Conservation (phyloP, 2,888 invertebrate species). For the Barypeithes pellucidus region DNA sequence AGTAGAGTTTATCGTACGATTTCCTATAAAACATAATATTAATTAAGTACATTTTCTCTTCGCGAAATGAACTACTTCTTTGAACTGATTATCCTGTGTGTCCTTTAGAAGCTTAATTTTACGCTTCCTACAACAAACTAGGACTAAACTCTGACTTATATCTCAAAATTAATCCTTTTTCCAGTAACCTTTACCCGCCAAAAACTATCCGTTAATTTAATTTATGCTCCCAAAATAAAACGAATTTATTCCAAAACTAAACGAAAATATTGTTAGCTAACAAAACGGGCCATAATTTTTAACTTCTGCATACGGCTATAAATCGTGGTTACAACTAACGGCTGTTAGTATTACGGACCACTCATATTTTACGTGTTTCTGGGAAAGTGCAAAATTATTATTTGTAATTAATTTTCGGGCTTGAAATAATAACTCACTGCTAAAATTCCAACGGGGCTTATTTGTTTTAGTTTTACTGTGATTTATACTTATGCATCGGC, state of each 20-base stretch:
- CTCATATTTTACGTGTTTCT: slow-evolving; percentile 62
- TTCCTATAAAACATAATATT: no score
- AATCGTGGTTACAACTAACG: slow-evolving; percentile 62
- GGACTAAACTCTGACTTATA: no score
- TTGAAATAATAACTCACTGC: slow-evolving; percentile 53
- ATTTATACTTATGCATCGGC: slow-evolving; percentile 22
- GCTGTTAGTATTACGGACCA: slow-evolving; percentile 59
- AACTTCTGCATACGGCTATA: slow-evolving; percentile 48
- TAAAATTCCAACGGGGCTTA: slow-evolving; percentile 37
- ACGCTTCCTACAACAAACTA: no score
- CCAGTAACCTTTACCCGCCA: neutral
- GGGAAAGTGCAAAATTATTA: slow-evolving; percentile 62
- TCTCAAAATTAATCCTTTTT: no score
- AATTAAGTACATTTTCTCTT: no score
- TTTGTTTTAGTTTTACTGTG: slow-evolving; percentile 33
- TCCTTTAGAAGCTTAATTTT: no score
- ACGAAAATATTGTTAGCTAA: slow-evolving; percentile 31
- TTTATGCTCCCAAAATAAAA: slow-evolving; percentile 22
- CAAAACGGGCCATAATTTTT: slow-evolving; percentile 41
- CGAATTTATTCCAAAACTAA: slow-evolving; percentile 42
- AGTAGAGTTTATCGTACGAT: no score
- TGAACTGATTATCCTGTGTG: no score
- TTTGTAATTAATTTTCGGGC: slow-evolving; percentile 61
- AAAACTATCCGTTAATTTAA: neutral
- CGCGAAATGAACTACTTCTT: no score